Percentiles rank a stretch among this genome's conserved stretches.
Conservation (phyloP, 2,888 invertebrate species). For the Spilosoma lubricipeda region DNA sequence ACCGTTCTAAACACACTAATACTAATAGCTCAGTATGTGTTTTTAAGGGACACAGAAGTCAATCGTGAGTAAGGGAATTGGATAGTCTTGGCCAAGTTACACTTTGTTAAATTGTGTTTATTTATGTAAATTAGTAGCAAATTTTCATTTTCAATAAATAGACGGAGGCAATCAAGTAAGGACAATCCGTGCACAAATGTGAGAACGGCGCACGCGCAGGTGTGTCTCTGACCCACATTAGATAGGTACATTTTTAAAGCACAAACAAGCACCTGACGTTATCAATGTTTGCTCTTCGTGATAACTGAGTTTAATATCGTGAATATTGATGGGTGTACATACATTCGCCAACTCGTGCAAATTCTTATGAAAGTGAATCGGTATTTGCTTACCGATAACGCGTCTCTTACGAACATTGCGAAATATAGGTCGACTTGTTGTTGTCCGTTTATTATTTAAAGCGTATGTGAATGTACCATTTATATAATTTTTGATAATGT, state of each 20-base stretch:
- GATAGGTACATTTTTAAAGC: constrained; percentile 29
- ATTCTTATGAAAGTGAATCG: constrained; percentile 60
- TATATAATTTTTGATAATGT: neutral
- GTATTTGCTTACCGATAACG: constrained; percentile 58
- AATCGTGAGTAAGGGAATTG: too few species aligned
- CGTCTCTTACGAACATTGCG: constrained; percentile 31
- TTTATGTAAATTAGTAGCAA: too few species aligned
- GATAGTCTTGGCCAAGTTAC: too few species aligned
- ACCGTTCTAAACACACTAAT: too few species aligned
- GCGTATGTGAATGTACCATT: constrained; percentile 3
- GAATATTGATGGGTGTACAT: constrained; percentile 55
- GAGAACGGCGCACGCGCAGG: constrained; percentile 28
- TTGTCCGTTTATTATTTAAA: constrained; percentile 36
- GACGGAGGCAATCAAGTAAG: neutral
- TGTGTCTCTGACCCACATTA: constrained; percentile 53
- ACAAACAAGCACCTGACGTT: constrained; percentile 52
- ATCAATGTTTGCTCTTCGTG: constrained; percentile 50
- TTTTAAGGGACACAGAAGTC: too few species aligned
- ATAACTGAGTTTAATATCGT: constrained; percentile 49
- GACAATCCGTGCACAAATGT: neutral
- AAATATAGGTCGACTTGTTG: constrained; percentile 46
- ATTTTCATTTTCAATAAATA: neutral
- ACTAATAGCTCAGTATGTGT: too few species aligned
- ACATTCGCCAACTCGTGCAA: constrained; percentile 61
- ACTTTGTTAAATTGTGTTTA: too few species aligned